A percentile compares a stretch with the other conserved stretches of the same genome.
Evolutionary conservation across 2,797 vertebrate species (phyloP).

Genomic region (Scyliorhinus canicula): DNA sequence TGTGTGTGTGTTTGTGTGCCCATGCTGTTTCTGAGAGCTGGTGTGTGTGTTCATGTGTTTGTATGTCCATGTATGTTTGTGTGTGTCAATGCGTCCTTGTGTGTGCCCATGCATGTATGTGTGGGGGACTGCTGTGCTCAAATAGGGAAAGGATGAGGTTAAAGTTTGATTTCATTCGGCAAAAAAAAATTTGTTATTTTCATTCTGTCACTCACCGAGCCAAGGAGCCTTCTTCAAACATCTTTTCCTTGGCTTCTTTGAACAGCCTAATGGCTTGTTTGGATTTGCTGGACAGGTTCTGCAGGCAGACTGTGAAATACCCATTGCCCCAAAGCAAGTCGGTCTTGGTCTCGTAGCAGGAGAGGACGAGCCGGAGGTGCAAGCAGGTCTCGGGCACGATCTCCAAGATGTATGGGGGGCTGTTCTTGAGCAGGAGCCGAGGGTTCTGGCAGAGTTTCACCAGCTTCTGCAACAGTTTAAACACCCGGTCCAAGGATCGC

Average conservation of each 20-base stretch:
- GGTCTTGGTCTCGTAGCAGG: not conserved
- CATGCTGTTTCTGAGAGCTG: too few relatives aligned
- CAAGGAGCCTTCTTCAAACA: conserved; percentile 64
- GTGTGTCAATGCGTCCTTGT: too few relatives aligned
- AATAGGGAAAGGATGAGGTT: too few relatives aligned
- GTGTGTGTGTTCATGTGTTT: too few relatives aligned
- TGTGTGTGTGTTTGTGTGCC: too few relatives aligned
- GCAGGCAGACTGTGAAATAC: conserved; percentile 63
- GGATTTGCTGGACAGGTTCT: conserved; percentile 69
- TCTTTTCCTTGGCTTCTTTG: conserved; percentile 58
- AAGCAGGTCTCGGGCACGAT: conserved; percentile 54
- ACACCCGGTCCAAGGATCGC: conserved; percentile 56
- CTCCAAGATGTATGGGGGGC: conserved; percentile 71
- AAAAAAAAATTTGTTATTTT: too few relatives aligned
- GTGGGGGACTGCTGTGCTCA: too few relatives aligned
- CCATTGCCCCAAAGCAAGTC: conserved; percentile 50
- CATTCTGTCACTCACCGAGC: conserved; percentile 54
- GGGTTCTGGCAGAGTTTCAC: conserved; percentile 56
- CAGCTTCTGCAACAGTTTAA: conserved; percentile 61
- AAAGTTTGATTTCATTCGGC: too few relatives aligned
- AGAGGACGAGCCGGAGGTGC: conserved; percentile 50
- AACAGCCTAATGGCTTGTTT: conserved; percentile 63
- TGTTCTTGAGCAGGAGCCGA: conserved; percentile 61
- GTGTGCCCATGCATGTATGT: too few relatives aligned
- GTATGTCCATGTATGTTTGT: too few relatives aligned